Base-by-base conservation (phyloP, 1,140 invertebrate species). In the Ctenoplectra terminalis region DNA sequence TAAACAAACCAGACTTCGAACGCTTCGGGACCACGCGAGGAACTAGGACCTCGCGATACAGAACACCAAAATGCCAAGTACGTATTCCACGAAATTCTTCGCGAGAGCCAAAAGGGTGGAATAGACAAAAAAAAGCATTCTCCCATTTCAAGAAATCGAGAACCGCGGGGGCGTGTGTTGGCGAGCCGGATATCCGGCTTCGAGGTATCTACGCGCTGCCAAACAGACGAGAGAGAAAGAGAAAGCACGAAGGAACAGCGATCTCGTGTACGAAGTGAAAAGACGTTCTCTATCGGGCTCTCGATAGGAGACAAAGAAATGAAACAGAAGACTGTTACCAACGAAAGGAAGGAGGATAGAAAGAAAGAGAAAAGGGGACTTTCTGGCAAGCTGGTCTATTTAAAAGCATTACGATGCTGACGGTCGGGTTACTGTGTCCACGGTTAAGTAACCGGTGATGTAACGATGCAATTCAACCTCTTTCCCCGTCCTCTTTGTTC, bases 401-500 rank as follows among this genome's bases (percentile, higher is more conserved):
- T 85, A 82, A 78, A 82, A 86, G 84, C 75, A 70, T 70, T 71
- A 78, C 29, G 85, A 82, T 58, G 50, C 56, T 48, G 85, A 61
- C 63, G 56, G 61, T 81, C 26, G 26, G 70, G 56, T 84, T 78
- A 84, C 48, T 63, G 54, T 78, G 73, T 80, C 58, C 50, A 76
- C 78, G 85, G 79, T 87, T 87, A 87, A 88, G 72, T 87, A 85
- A 88, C 83, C 79, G 72, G 52, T 87, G 85, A 88, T 84, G 82
- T 82, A 87, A 88, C 83, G 72, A 60, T 60, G 83, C 84, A 85
- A 85, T 85, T 87, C 78, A 82, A 64, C 78, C 66, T 79, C 84
- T 85, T 82, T 73, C 69, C 69, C 43, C 56, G 56, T 85, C 58
- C 50, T 63, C 37, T 76, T 81, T 82, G 71, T 74, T 67, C 40